Evolutionary conservation across 2,888 invertebrate genomes (phyloP).

Genomic region (Sturmia bella): DNA sequence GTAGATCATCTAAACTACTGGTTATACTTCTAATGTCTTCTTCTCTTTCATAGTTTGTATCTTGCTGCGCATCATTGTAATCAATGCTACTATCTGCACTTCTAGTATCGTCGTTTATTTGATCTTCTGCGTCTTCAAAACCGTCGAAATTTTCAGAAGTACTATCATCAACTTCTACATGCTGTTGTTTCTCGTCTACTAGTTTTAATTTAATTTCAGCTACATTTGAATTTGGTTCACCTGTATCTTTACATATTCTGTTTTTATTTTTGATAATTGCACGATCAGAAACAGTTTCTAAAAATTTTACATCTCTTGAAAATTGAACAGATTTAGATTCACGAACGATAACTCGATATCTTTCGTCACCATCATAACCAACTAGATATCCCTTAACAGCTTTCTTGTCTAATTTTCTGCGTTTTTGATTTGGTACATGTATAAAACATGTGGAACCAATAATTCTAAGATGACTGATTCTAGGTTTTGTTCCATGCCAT

Average conservation of each 20-base stretch:
- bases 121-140: too few relatives aligned
- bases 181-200: too few relatives aligned
- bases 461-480: too few relatives aligned
- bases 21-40: not conserved
- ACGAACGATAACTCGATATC: not conserved
- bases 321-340: not conserved
- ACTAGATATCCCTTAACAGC: conserved; percentile 44
- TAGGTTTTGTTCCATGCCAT: too few relatives aligned
- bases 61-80: not conserved
- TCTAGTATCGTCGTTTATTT: too few relatives aligned
- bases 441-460: conserved; percentile 51
- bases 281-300: conserved; percentile 1
- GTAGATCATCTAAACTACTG: too few relatives aligned
- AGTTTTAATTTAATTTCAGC: not conserved
- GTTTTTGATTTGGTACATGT: conserved; percentile 59
- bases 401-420: conserved; percentile 64
- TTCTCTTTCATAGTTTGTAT: not conserved
- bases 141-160: not conserved
- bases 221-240: not conserved
- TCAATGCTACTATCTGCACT: too few relatives aligned
- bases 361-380: too few relatives aligned
- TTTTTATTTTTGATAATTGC: not conserved
- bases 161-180: not conserved
- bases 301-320: conserved; percentile 11
- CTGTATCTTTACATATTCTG: not conserved